Evolutionary conservation across 2,113 vertebrate genomes (phyloP).

Genomic region (Colossoma macropomum): DNA sequence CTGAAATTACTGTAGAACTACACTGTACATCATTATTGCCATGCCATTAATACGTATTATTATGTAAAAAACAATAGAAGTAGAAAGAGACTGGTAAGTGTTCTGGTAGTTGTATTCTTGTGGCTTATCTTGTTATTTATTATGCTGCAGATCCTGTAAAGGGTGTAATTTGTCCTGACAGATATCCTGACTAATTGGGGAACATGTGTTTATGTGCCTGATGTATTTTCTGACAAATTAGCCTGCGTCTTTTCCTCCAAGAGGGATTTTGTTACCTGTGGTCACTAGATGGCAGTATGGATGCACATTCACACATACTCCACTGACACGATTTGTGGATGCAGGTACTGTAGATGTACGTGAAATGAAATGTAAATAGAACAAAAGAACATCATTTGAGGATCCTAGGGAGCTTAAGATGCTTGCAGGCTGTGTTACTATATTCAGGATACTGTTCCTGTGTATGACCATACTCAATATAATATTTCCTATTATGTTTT

Average conservation of each 20-base stretch:
- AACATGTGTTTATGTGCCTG: not conserved
- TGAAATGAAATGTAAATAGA: not conserved
- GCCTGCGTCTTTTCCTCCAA: constrained; percentile 38
- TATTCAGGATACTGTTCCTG: too few relatives aligned
- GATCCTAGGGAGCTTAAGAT: too few relatives aligned
- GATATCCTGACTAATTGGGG: not conserved
- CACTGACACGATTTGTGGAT: not conserved
- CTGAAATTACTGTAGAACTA: too few relatives aligned
- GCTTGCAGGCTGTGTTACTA: too few relatives aligned
- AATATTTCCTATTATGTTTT: not conserved
- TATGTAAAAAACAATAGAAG: not conserved
- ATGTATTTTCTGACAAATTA: not conserved
- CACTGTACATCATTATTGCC: too few relatives aligned
- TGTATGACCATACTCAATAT: too few relatives aligned
- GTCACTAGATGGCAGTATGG: constrained; percentile 83
- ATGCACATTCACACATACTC: constrained; percentile 56
- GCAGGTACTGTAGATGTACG: not conserved
- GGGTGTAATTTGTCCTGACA: not conserved
- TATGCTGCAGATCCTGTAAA: not conserved
- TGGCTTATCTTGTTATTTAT: not conserved
- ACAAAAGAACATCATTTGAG: not conserved
- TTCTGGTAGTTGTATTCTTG: not conserved
- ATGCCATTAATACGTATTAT: too few relatives aligned
- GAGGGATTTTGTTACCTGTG: constrained; percentile 12
- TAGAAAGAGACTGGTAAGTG: not conserved